These are phyloP conservation scores for Coelinius sp. DNA, from an alignment of 2,888 invertebrate species.

Conservation along the genomic window DNA sequence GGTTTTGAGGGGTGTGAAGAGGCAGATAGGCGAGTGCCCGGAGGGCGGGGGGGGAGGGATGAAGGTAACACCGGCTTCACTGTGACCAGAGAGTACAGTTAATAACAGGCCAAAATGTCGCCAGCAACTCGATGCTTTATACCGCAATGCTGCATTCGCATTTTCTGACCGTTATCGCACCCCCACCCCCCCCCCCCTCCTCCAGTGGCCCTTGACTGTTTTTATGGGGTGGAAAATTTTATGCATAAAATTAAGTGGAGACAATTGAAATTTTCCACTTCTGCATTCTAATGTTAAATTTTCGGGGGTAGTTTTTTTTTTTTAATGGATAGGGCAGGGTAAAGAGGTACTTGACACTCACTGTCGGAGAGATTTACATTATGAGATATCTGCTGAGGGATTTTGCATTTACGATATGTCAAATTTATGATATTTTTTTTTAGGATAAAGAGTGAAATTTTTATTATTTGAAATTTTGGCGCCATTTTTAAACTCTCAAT, in stretches of 20 bases:
- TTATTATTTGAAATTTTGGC: too few relatives aligned
- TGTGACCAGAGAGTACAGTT: constrained; percentile 40
- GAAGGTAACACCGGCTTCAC: constrained; percentile 31
- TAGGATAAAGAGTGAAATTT: too few relatives aligned
- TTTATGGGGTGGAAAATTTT: constrained; percentile 7
- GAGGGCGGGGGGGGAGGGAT: neutral
- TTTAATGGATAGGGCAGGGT: too few relatives aligned
- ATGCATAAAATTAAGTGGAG: constrained; percentile 14
- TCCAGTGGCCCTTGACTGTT: constrained; percentile 4
- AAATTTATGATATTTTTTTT: too few relatives aligned
- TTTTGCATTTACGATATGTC: too few relatives aligned
- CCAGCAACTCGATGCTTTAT: constrained; percentile 48
- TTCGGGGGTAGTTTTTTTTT: too few relatives aligned
- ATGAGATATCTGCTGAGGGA: too few relatives aligned
- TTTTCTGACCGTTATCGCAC: constrained; percentile 39
- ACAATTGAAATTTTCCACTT: constrained; percentile 11
- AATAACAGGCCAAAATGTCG: constrained; percentile 50
- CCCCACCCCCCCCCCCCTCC: constrained; percentile 31
- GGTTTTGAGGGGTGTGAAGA: constrained; percentile 13
- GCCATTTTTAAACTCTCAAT: too few relatives aligned
- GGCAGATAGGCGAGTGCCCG: constrained; percentile 7
- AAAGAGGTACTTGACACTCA: too few relatives aligned
- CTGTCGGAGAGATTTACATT: too few relatives aligned
- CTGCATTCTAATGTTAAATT: neutral
- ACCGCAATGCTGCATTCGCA: constrained; percentile 50